Base-by-base conservation (phyloP, 2,888 invertebrate genomes). In the Drosophila tanythrix region DNA sequence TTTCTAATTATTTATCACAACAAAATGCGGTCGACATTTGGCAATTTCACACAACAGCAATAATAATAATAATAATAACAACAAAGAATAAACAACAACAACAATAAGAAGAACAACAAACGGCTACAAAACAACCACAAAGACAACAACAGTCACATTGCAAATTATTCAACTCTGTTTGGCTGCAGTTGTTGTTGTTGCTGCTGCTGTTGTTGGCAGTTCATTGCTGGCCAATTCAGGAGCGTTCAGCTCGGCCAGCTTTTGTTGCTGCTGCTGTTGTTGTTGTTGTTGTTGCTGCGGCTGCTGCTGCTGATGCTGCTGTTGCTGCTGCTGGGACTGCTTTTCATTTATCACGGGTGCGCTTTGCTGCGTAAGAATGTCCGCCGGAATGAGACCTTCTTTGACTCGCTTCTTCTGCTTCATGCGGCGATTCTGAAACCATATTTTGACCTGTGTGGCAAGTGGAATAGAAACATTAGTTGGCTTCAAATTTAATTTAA, bases 361-460 rank as follows among this genome's bases (percentile, higher is more conserved):
- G 60, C 66, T 76, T 56, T 87, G 87, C 57, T 87, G 90, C n/a
- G 77, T 71, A 15, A 94, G 91, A 25, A 94, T 93, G 80, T 96
- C 96, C 50, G 95, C 94, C 21, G 95, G 95, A 77, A 97, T 96
- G 10, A 98, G 94, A 0, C 98, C 98, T 91, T 99, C 98, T 94
- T 99, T 99, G 94, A 98, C 97, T 77, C 98, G 94, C 92, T 99
- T 99, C 95, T 99, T 99, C 92, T 98, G 98, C 93, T 99, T 99
- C 99, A 99, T 99, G 88, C 99, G 95, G 83, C 99, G 95, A 93
- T 99, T 99, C 93, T 99, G 99, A 93, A 99, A 99, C 99, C 99
- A 99, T 84, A 99, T 99, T 94, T 99, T 98, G 40, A 97, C 97
- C 94, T 94, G 76, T 0, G 69, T 74, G 13, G 4, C 7, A 10